Conservation (phyloP, 2,797 vertebrate genomes). For the Poecile montanus region DNA sequence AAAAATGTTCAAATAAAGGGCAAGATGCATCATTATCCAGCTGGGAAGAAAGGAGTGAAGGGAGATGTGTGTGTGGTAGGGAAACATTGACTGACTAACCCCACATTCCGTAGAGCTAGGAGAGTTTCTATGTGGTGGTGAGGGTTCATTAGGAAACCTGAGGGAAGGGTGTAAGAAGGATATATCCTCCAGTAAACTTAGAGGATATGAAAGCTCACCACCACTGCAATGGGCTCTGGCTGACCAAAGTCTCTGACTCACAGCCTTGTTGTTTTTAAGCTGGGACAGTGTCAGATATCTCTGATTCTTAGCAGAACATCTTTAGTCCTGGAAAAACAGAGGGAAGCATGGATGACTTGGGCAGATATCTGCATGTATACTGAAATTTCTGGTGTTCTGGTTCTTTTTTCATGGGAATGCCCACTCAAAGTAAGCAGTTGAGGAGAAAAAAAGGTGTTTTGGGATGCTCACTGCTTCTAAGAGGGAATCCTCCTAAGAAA, state of each 20-base stretch:
- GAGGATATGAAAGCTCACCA: neutral
- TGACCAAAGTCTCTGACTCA: neutral
- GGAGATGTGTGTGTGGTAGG: neutral
- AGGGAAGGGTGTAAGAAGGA: neutral
- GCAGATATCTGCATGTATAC: neutral
- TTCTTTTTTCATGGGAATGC: neutral
- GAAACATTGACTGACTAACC: neutral
- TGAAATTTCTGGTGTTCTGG: neutral
- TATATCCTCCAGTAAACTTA: neutral
- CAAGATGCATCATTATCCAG: neutral
- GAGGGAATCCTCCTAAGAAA: neutral
- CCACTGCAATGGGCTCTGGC: neutral
- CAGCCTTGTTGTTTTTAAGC: neutral
- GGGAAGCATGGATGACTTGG: neutral
- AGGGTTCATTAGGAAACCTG: neutral
- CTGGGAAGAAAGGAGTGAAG: neutral
- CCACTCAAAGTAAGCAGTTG: neutral
- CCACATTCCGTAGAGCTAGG: neutral
- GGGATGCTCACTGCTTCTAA: neutral
- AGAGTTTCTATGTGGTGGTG: neutral
- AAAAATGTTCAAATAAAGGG: neutral
- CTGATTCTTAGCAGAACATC: neutral
- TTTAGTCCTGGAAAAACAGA: neutral
- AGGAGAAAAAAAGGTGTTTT: neutral
- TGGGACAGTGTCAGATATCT: neutral